Conservation (phyloP, 1,140 invertebrate species). For the Teleogryllus occipitalis region DNA sequence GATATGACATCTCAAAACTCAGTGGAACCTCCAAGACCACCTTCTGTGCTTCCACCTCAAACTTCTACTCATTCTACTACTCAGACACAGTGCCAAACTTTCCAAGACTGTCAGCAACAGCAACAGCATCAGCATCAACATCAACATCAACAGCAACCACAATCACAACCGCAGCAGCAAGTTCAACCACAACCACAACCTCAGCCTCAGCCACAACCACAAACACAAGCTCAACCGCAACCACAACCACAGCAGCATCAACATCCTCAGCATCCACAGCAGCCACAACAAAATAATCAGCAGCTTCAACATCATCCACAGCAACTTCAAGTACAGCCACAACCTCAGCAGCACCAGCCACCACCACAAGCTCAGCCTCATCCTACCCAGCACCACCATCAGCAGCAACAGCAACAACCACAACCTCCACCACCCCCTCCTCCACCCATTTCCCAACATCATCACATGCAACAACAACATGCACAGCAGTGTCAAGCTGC, state of each 20-base stretch:
- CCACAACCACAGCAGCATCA: constrained; percentile 33
- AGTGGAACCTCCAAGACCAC: constrained; percentile 51
- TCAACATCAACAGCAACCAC: constrained; percentile 43
- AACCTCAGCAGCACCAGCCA: constrained; percentile 27
- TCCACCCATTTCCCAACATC: constrained; percentile 25
- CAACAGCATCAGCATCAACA: constrained; percentile 36
- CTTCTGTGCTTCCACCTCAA: constrained; percentile 30
- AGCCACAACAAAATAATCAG: constrained; percentile 13
- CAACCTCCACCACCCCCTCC: constrained; percentile 10
- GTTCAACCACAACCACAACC: constrained; percentile 41
- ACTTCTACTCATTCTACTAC: constrained; percentile 24
- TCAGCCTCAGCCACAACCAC: constrained; percentile 24
- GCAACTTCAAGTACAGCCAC: constrained; percentile 19
- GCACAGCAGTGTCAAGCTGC: constrained; percentile 32
- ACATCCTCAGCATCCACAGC: constrained; percentile 30
- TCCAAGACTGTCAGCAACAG: constrained; percentile 32
- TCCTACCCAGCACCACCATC: constrained; percentile 6
- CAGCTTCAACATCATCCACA: constrained; percentile 19
- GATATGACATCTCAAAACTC: constrained; percentile 71
- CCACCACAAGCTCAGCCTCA: constrained; percentile 9
- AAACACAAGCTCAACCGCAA: constrained; percentile 32
- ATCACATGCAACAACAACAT: constrained; percentile 36
- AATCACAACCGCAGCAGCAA: constrained; percentile 45
- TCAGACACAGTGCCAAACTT: constrained; percentile 22
- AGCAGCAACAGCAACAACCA: constrained; percentile 17